These are phyloP conservation scores for Anolis carolinensis DNA, from an alignment of 2,113 vertebrate species.

Conservation along the genomic window DNA sequence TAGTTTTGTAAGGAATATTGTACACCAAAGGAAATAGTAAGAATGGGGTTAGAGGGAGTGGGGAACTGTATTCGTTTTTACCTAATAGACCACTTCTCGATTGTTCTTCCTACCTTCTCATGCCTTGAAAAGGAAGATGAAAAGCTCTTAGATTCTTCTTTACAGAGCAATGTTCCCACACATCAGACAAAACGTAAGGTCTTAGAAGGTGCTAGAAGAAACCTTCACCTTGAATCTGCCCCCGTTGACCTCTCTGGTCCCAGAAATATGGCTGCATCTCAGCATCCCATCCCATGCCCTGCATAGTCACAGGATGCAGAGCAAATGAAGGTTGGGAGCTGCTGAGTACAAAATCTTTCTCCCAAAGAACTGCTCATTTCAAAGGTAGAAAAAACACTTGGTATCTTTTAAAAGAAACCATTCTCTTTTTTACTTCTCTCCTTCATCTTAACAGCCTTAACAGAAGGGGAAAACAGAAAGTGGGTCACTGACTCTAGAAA, in stretches of 20 bases:
- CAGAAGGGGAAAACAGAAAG: background rate
- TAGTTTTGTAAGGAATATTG: too few relatives aligned
- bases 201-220: conserved; percentile 6
- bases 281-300: background rate
- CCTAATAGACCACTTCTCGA: conserved; percentile 47
- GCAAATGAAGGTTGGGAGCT: background rate
- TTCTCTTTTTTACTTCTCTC: background rate
- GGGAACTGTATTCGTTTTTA: conserved; percentile 64
- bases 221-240: conserved; percentile 6
- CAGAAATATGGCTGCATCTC: background rate
- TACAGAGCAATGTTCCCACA: conserved; percentile 18
- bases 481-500: conserved; percentile 34
- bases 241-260: conserved; percentile 5
- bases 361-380: background rate
- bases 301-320: background rate
- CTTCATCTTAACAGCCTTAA: background rate
- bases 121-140: conserved; percentile 36
- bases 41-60: background rate
- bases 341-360: background rate
- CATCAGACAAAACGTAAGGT: conserved; percentile 3
- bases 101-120: too few relatives aligned
- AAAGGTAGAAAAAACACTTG: background rate
- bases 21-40: conserved; percentile 10
- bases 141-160: conserved; percentile 30
- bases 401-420: background rate